Evolutionary conservation across 2,888 invertebrate species (phyloP), one percentile per base, ranked within the genome.

Genomic region (Elmis aenea): DNA sequence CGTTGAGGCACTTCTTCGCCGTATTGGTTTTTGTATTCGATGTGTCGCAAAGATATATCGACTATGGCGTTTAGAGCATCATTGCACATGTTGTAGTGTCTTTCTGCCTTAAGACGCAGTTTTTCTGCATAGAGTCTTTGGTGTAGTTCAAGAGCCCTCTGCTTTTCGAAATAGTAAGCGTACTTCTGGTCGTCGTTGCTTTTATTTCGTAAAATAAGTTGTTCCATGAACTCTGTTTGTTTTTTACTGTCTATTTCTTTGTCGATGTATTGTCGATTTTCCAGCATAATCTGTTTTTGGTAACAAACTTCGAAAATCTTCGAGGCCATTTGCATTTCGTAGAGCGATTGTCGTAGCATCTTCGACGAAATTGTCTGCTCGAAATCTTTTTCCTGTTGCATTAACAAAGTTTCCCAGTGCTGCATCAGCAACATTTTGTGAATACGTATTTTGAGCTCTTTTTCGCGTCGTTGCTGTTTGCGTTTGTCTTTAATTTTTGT

Each of bases 281-380:
- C 65, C 1, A 70, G 58, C 45, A 81, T 69, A 44, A 71, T 69
- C 22, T 74, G 69, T 20, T 74, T 75, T 48, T 79, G 74, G 28
- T 75, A 69, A 33, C 77, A 73, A 0, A 79, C 72, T 58, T 79
- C 77, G 61, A 74, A 74, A 38, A 82, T 64, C 63, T 79, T 78
- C 20, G 73, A 73, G 26, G 75, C 70, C 68, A 82, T 76, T 61
- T 77, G 76, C 57, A 80, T 81, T 54, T 83, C 83, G 58, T 76
- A 80, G 25, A 73, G 68, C 1, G 80, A 77, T 40, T 81, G 70
- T 51, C 76, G 75, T 58, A 79, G 61, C 3, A 80, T 70, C 50
- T 75, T 77, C 35, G 69, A 69, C 0, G 74, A 71, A 6, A 81
- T 62, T 8, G 70, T 65, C 24, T 64, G 62, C 44, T 78, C 74